A percentile compares a stretch with the other conserved stretches of the same genome.
These are phyloP conservation scores for Lepilemur septentrionalis DNA, from an alignment of 2,797 vertebrate species.

Conservation along the genomic window DNA sequence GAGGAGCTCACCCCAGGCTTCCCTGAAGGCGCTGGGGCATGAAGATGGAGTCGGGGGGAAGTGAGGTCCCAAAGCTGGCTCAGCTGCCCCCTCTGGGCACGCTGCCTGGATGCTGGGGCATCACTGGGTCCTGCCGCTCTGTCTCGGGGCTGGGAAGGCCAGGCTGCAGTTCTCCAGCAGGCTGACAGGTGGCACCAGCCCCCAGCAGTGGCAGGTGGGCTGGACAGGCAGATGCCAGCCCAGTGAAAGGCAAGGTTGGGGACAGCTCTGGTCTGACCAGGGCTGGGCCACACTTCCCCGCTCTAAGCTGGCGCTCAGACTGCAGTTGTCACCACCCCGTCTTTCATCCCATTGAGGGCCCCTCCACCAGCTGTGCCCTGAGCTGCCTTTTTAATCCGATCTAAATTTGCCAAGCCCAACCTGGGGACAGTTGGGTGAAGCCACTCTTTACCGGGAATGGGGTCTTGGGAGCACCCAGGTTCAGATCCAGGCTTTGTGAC, in stretches of 20 bases:
- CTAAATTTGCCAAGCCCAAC: conserved; percentile 33
- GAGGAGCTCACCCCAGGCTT: not conserved
- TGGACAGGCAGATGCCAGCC: not conserved
- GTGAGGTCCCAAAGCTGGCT: too few species aligned
- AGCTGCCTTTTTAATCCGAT: not conserved
- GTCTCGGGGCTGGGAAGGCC: not conserved
- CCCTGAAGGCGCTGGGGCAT: not conserved
- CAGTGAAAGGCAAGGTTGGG: not conserved
- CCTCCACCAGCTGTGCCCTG: not conserved
- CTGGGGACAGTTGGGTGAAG: not conserved
- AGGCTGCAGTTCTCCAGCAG: conserved; percentile 77
- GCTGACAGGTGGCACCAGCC: conserved; percentile 77
- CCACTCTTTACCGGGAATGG: not conserved
- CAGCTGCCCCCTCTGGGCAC: too few species aligned
- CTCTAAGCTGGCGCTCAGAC: not conserved
- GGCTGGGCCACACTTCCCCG: not conserved
- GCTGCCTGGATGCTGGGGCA: not conserved
- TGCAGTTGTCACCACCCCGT: not conserved
- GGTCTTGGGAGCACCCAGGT: not conserved
- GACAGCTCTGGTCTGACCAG: not conserved
- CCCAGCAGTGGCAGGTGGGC: not conserved
- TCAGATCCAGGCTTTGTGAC: not conserved
- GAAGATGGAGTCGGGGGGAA: not conserved
- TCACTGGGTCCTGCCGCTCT: fast-evolving
- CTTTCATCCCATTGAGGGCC: not conserved